phyloP scores from a whole-genome alignment of 2,888 invertebrate species.

The Polietes domitor region DNA sequence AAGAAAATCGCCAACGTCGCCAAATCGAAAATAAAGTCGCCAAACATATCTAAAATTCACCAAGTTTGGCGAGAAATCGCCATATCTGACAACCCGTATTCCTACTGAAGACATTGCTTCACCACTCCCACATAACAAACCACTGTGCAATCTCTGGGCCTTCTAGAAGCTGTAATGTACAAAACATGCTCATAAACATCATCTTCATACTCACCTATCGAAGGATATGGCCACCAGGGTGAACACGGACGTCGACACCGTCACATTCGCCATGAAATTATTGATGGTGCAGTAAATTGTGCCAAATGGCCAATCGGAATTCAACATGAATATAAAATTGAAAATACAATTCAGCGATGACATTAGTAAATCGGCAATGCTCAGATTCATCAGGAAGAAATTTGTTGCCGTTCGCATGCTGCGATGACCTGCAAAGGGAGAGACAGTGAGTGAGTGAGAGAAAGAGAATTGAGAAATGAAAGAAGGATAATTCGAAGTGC shows the following conservation, averaged over 20 bases:
- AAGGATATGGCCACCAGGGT: constrained; percentile 96
- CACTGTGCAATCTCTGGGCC: background rate
- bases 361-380: constrained; percentile 93
- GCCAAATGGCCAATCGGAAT: constrained; percentile 94
- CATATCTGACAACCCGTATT: too few species aligned
- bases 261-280: constrained; percentile 94
- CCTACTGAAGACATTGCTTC: too few species aligned
- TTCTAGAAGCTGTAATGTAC: background rate
- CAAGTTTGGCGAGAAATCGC: too few species aligned
- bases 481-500: background rate
- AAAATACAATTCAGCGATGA: constrained; percentile 93
- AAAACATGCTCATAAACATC: background rate
- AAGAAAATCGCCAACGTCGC: too few species aligned
- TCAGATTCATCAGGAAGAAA: constrained; percentile 94
- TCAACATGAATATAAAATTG: constrained; percentile 94
- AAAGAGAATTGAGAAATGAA: constrained; percentile 22
- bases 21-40: too few species aligned
- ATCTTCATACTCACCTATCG: constrained; percentile 88
- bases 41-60: too few species aligned
- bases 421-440: constrained; percentile 85
- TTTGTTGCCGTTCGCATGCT: constrained; percentile 95
- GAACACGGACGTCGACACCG: constrained; percentile 96
- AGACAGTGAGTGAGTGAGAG: constrained; percentile 17
- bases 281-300: constrained; percentile 93
- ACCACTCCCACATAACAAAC: background rate